Percentiles rank a stretch among this genome's conserved stretches.
phyloP scores from a whole-genome alignment of 2,113 vertebrate genomes.

The Acanthisitta chloris region DNA sequence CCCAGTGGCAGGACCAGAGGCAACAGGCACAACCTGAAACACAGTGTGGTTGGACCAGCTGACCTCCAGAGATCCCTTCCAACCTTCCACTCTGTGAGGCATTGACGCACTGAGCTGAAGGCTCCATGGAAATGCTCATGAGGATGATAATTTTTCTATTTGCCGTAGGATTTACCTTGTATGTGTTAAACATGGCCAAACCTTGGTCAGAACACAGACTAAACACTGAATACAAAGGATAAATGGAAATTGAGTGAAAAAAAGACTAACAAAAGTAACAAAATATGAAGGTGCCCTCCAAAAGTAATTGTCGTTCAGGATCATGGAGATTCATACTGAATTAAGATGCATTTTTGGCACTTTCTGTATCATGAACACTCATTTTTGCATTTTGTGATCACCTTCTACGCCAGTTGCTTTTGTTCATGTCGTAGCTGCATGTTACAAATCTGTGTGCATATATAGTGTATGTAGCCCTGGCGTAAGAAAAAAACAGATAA shows the following conservation, averaged over 20 bases:
- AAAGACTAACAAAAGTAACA: neutral
- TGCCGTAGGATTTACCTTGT: neutral
- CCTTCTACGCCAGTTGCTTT: fast-evolving
- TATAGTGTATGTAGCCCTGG: neutral
- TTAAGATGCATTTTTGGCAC: neutral
- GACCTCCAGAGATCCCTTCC: neutral
- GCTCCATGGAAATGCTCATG: fast-evolving
- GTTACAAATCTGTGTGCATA: fast-evolving
- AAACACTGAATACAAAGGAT: neutral
- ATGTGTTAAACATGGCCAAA: neutral
- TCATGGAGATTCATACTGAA: neutral
- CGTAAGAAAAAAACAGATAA: neutral
- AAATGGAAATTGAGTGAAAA: neutral
- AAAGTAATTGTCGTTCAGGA: neutral
- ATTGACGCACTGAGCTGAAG: neutral
- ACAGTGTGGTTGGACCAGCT: neutral
- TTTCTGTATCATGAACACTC: neutral
- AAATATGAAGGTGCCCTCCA: neutral
- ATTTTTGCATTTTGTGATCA: neutral
- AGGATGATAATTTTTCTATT: neutral
- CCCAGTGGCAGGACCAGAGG: neutral
- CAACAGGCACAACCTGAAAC: neutral
- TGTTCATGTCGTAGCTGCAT: neutral
- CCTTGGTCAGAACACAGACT: neutral
- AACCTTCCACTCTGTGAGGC: neutral